A percentile compares a stretch with the other conserved stretches of the same genome.
These are phyloP conservation scores for Branchinecta sandiegonensis DNA, from an alignment of 2,888 invertebrate species.

Conservation along the genomic window DNA sequence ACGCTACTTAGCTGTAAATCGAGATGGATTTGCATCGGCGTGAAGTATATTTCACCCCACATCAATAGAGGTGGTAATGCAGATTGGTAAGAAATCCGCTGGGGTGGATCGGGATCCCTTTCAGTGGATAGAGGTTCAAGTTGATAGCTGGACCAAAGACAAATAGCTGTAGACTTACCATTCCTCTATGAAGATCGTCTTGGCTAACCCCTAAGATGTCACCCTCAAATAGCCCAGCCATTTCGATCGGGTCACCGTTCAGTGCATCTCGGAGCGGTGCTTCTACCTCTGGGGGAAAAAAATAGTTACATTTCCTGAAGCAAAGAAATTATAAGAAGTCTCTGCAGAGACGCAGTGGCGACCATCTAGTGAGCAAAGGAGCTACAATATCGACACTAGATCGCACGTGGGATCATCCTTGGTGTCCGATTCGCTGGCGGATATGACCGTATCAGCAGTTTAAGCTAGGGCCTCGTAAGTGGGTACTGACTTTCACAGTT, in stretches of 20 bases:
- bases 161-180: not conserved
- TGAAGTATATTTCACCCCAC: too few species aligned
- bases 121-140: too few species aligned
- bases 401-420: too few species aligned
- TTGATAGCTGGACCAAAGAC: not conserved
- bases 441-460: too few species aligned
- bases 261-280: constrained; percentile 24
- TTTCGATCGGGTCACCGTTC: constrained; percentile 27
- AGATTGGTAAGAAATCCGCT: too few species aligned
- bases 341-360: not conserved
- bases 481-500: too few species aligned
- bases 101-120: too few species aligned
- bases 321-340: constrained; percentile 18
- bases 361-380: constrained; percentile 16
- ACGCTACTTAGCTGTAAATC: too few species aligned
- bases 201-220: constrained; percentile 28
- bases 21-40: too few species aligned
- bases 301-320: constrained; percentile 23
- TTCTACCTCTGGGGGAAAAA: constrained; percentile 24
- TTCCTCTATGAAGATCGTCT: not conserved
- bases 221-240: constrained; percentile 30
- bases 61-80: too few species aligned
- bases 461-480: too few species aligned
- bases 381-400: not conserved
- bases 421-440: too few species aligned